Percentiles rank a stretch among this genome's conserved stretches.
Evolutionary conservation across 2,113 vertebrate species (phyloP).

Genomic region (Leptocoma aspasia): DNA sequence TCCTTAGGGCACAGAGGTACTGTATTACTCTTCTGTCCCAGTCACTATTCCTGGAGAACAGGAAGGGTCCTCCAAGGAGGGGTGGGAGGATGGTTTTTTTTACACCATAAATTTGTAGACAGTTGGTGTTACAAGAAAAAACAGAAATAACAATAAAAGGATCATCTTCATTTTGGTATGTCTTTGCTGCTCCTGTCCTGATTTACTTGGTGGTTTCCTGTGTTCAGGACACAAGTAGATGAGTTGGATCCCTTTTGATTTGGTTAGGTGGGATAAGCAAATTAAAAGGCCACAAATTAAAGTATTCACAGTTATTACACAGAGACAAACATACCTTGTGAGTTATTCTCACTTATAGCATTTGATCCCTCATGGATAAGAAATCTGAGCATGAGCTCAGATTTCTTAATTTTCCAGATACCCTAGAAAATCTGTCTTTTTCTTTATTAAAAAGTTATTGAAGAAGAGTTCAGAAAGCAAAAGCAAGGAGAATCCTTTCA

Average conservation of each 20-base stretch:
- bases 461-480: neutral
- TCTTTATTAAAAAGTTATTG: neutral
- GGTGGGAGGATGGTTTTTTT: accelerated
- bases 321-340: neutral
- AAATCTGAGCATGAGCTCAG: neutral
- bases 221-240: neutral
- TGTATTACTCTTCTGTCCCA: neutral
- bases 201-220: neutral
- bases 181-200: neutral
- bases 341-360: neutral
- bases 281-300: neutral
- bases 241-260: neutral
- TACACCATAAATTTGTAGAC: neutral
- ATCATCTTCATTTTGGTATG: neutral
- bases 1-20: accelerated
- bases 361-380: neutral
- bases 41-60: neutral
- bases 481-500: accelerated
- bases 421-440: neutral
- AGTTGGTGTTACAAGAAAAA: neutral
- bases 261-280: neutral
- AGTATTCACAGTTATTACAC: neutral
- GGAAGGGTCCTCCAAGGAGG: neutral
- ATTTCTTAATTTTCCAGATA: neutral
- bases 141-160: accelerated